Base-by-base conservation (phyloP, 2,888 invertebrate genomes). In the Neria commutata region DNA sequence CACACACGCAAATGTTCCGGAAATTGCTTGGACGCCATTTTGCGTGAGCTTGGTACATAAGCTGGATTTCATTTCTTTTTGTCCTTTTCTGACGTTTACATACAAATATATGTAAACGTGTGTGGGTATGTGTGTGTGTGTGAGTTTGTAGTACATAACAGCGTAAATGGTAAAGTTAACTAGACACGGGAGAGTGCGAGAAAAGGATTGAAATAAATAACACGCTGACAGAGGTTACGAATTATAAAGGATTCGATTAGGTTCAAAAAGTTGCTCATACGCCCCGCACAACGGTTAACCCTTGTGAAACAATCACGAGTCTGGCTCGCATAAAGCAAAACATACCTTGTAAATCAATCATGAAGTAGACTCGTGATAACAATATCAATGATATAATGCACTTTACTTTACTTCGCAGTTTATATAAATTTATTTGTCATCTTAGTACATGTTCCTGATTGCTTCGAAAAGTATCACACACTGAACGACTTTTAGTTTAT, bases 1-100 rank as follows among this genome's bases (percentile, higher is more conserved):
- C 11, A 25, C 16, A 47, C 47, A 47, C 34, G 34, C 37, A n/a
- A n/a, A n/a, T n/a, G n/a, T 54, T 54, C 42, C 29, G 46, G 47
- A 54, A 46, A 54, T 47, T 54, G 48, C 47, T 55, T 48, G 54
- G 54, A 47, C 47, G 48, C 48, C 26, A 37, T 55, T 55, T 55
- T 55, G 48, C 48, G 26, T 29, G 37, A 21, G 46, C 14, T 16
- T 1, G 2, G 24, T 48, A 24, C 26, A 48, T 48, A 25, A 24
- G 25, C 24, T 37, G 4, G 8, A 11, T n/a, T 37, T 37, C 14
- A 14, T 5, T 10, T 37, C n/a, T 37, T 37, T 37, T 37, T 29
- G 6, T 11, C 8, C 21, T 17, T 21, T 42, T 3, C 21, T 6
- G 29, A 11, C 29, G 11, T 29, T 42, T 42, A 19, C 33, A 49